Conservation (phyloP, 37 sponge, comb jelly and placozoan species). For the Ephydatia muelleri region DNA sequence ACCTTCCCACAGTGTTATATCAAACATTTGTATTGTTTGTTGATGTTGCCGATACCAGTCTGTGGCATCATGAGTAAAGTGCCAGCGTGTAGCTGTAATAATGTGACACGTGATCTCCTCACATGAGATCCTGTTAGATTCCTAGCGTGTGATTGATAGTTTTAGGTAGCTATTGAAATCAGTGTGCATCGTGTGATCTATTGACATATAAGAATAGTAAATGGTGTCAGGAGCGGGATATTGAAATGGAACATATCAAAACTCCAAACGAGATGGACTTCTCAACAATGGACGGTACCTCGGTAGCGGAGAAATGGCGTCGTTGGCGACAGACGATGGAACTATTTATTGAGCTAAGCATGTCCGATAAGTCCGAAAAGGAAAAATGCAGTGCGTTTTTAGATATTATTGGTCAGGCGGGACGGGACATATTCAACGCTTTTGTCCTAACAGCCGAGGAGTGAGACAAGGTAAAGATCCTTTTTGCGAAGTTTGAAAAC, state of each 20-base stretch:
- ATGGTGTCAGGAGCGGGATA: too few species aligned
- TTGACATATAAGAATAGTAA: too few species aligned
- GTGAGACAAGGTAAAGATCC: background rate
- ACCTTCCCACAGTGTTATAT: too few species aligned
- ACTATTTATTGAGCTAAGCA: slow-evolving; percentile 10
- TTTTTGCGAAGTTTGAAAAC: slow-evolving; percentile 7
- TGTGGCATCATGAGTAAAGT: too few species aligned
- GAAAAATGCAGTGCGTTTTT: slow-evolving; percentile 13
- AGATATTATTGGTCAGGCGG: slow-evolving; percentile 7
- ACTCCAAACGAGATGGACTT: slow-evolving; percentile 6
- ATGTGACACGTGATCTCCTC: background rate
- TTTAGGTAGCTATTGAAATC: too few species aligned
- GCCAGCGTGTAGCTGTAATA: too few species aligned
- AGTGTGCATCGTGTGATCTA: too few species aligned
- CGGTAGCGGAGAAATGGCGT: slow-evolving; percentile 3
- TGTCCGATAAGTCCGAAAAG: background rate
- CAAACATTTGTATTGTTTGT: too few species aligned
- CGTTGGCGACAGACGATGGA: slow-evolving; percentile 11
- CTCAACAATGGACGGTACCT: slow-evolving; percentile 7
- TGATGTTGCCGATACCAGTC: too few species aligned
- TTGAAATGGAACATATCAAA: too few species aligned
- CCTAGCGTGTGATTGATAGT: too few species aligned
- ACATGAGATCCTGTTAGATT: background rate
- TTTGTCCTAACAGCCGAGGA: background rate
- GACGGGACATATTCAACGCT: slow-evolving; percentile 5